Conservation (phyloP, 2,888 invertebrate genomes). For the Melieria picta region DNA sequence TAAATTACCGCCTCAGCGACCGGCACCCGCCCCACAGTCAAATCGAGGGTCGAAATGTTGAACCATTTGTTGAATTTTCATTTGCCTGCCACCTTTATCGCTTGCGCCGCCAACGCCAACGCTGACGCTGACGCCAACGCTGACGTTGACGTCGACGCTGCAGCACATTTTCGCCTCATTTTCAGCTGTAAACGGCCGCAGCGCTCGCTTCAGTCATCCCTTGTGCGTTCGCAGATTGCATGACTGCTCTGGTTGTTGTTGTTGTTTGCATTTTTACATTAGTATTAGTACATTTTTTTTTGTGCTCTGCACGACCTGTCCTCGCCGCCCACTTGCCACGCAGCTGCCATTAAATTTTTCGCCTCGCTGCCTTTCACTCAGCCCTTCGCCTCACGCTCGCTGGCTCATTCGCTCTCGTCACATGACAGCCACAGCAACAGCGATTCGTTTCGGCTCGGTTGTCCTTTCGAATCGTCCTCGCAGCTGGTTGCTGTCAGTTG, state of each 20-base stretch:
- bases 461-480: background rate
- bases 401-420: background rate
- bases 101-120: background rate
- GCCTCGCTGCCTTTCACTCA: background rate
- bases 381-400: background rate
- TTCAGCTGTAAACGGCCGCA: conserved; percentile 39
- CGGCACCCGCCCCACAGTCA: no score
- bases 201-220: no score
- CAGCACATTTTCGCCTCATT: conserved; percentile 57
- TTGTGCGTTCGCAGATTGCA: no score
- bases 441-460: conserved; percentile 2
- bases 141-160: background rate
- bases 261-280: background rate
- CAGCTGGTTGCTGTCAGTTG: conserved; percentile 24
- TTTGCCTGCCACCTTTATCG: background rate
- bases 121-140: background rate
- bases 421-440: background rate
- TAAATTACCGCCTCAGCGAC: conserved; percentile 39
- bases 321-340: background rate
- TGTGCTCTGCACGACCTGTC: conserved; percentile 28
- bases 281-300: conserved; percentile 1
- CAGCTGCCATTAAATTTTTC: no score
- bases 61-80: conserved; percentile 58
- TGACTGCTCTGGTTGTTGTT: no score
- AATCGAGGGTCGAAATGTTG: background rate